phyloP scores from a whole-genome alignment of 1,140 invertebrate genomes.

The Ditylenchus dipsaci region DNA sequence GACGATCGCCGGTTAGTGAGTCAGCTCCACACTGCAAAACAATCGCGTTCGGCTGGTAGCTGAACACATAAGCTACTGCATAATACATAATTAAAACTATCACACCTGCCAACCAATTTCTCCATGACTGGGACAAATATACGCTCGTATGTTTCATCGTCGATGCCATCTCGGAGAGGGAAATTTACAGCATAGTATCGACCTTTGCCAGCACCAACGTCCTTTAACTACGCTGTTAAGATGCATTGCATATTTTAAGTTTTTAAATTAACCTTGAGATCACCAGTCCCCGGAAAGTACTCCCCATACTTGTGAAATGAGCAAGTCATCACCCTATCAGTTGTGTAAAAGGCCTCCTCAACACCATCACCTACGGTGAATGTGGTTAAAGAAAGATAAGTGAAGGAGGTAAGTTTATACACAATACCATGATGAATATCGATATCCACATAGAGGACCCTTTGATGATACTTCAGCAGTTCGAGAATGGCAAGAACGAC shows the following conservation, averaged over 20 bases:
- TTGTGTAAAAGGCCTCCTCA: slow-evolving; percentile 86
- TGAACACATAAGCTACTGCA: background rate
- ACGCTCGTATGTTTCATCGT: slow-evolving; percentile 81
- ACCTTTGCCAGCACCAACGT: slow-evolving; percentile 97
- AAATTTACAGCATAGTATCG: slow-evolving; percentile 99
- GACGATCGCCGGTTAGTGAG: slow-evolving; percentile 87
- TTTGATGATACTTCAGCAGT: slow-evolving; percentile 70
- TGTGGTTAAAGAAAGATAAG: background rate
- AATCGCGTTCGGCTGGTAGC: slow-evolving; percentile 78
- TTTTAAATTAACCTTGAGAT: slow-evolving; percentile 71
- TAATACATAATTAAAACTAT: no score
- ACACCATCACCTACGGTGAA: slow-evolving; percentile 73
- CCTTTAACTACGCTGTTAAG: slow-evolving; percentile 66
- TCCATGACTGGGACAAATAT: slow-evolving; percentile 69
- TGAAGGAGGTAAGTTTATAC: background rate
- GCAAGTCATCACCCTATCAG: slow-evolving; percentile 84
- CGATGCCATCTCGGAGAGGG: slow-evolving; percentile 92
- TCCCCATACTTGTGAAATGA: slow-evolving; percentile 90
- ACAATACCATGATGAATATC: slow-evolving; percentile 78
- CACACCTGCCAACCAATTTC: slow-evolving; percentile 73
- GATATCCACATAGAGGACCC: slow-evolving; percentile 86
- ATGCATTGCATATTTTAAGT: no score
- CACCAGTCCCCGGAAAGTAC: slow-evolving; percentile 85
- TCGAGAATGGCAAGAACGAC: slow-evolving; percentile 84
- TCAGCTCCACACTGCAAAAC: slow-evolving; percentile 97